Percentiles rank a stretch among this genome's conserved stretches.
These are phyloP conservation scores for Halcyon chelicuti DNA, from an alignment of 2,797 vertebrate species.

Conservation along the genomic window DNA sequence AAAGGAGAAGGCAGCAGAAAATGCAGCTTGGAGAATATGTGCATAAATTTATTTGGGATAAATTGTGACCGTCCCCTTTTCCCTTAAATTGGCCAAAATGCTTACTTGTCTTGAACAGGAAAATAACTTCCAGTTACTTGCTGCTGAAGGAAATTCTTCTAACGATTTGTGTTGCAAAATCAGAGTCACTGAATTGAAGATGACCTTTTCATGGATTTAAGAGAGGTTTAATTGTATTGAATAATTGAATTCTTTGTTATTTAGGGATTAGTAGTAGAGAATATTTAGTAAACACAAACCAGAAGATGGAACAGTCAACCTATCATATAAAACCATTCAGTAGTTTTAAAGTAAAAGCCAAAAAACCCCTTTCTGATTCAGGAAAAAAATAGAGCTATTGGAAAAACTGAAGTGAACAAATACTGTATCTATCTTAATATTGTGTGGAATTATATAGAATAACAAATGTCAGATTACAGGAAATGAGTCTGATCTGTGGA, in stretches of 20 bases:
- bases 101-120: neutral
- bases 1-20: neutral
- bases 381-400: neutral
- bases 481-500: neutral
- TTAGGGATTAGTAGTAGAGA: neutral
- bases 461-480: neutral
- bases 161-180: constrained; percentile 14
- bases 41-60: neutral
- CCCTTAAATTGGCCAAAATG: neutral
- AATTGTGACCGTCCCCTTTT: neutral
- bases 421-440: neutral
- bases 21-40: neutral
- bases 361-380: neutral
- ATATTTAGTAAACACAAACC: neutral
- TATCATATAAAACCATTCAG: neutral
- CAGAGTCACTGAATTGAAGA: neutral
- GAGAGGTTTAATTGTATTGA: neutral
- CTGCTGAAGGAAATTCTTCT: constrained; percentile 15
- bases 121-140: constrained; percentile 2
- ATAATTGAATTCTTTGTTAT: neutral
- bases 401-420: neutral
- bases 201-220: neutral
- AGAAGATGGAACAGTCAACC: neutral
- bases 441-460: neutral
- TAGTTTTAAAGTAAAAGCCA: neutral